Base-by-base conservation (phyloP, 2,888 invertebrate species). In the Therioaphis trifolii region DNA sequence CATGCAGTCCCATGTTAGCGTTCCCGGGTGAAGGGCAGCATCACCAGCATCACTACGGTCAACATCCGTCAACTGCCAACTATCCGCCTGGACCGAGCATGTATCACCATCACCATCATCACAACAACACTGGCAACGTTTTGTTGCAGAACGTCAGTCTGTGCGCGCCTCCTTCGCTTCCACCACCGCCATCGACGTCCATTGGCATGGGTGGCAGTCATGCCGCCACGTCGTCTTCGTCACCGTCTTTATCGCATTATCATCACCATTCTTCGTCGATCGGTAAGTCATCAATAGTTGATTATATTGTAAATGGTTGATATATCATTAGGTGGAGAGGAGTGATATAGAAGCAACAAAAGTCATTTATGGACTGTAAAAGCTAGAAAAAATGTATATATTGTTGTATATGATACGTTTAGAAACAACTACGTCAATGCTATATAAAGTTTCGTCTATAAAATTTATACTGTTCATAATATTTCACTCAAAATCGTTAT, bases 1-100 rank as follows among this genome's bases (percentile, higher is more conserved):
- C 94, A 87, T 90, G 96, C 88, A 91, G 96, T 88, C 94, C 94
- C 87, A 92, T 95, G 87, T 94, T 95, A 49, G 82, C 82, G 24
- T 82, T 82, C 27, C 82, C 82, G 2, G 40, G 49, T 24, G 82
- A 74, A 11, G 74, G 63, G 24, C 82, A 82, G 7, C 82, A 82
- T 4, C 90, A 89, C 85, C 86, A 86, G 61, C 91, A 90, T 66
- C 86, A 89, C 72, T 90, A 89, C 85, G 86, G 86, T 27, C 91
- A 90, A 87, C 87, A 87, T 72, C 86, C 90, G 89, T 85, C 89
- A 89, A 86, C 90, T 89, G 84, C 63, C 24, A 49, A 66, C 29
- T 84, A 84, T 14, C 85, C 76, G 84, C 85, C 76, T 84, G 86
- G 85, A 58, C 87, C 85, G 80, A 87, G 86, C 85, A 87, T 86